These are phyloP conservation scores for Nephrotoma flavescens DNA, from an alignment of 2,888 invertebrate species.

Conservation along the genomic window DNA sequence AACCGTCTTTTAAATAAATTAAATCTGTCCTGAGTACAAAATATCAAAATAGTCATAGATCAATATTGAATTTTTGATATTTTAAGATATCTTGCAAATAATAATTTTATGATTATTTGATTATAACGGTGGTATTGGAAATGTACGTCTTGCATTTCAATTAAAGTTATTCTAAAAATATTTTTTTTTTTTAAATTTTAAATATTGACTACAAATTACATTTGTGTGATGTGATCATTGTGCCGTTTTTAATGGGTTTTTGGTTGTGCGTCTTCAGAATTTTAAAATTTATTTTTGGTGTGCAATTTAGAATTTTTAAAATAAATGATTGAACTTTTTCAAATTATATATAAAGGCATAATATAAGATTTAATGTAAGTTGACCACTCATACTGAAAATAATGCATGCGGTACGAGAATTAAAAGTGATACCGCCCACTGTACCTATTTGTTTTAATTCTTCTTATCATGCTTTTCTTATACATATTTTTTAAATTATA, in stretches of 20 bases:
- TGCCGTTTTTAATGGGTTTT: not conserved
- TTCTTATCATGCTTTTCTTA: not conserved
- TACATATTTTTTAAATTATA: not conserved
- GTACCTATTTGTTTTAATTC: not conserved
- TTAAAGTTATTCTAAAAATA: not conserved
- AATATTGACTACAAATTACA: not conserved
- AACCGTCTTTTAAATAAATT: not conserved
- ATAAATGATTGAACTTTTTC: not conserved
- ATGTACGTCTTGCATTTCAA: not conserved
- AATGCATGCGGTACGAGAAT: not conserved
- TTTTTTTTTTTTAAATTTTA: not conserved
- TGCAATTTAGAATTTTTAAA: not conserved
- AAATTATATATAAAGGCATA: not conserved
- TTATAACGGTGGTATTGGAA: not conserved
- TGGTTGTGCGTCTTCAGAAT: not conserved
- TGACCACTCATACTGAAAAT: not conserved
- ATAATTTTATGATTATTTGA: not conserved
- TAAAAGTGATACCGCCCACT: not conserved
- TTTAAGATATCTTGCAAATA: not conserved
- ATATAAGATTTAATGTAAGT: not conserved
- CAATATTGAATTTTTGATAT: not conserved
- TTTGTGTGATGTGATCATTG: not conserved
- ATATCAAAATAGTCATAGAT: not conserved
- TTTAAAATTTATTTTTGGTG: not conserved
- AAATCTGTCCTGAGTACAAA: not conserved